Evolutionary conservation across 2,113 vertebrate species (phyloP).

Genomic region (Saguinus imperator): DNA sequence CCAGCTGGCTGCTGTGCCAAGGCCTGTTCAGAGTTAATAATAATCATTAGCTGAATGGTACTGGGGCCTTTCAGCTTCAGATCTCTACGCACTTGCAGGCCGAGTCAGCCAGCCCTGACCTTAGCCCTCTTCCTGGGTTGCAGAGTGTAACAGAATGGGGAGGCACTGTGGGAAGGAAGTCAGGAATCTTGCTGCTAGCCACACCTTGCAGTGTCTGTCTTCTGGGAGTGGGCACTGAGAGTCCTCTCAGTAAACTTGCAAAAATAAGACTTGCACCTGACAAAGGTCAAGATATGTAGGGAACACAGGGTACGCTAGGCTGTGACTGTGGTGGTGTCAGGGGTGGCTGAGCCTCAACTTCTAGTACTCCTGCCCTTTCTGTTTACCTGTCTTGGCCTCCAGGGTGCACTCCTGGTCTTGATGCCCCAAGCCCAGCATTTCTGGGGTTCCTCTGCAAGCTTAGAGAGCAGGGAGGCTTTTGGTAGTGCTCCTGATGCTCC

Average conservation of each 20-base stretch:
- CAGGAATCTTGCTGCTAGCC: background rate
- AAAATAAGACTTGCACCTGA: background rate
- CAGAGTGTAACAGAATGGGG: background rate
- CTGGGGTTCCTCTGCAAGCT: background rate
- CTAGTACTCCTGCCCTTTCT: background rate
- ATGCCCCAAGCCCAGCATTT: background rate
- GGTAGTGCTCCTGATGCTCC: background rate
- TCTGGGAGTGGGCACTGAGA: background rate
- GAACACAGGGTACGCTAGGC: background rate
- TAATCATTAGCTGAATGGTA: slow-evolving; percentile 71
- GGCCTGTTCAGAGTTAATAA: slow-evolving; percentile 75
- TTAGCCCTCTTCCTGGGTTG: background rate
- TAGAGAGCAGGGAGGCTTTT: background rate
- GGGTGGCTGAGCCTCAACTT: background rate
- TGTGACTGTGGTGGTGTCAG: background rate
- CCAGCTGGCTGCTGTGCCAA: slow-evolving; percentile 71
- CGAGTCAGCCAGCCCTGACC: slow-evolving; percentile 67
- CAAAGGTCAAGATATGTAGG: background rate
- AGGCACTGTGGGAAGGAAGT: background rate
- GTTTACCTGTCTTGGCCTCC: background rate
- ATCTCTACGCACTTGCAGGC: slow-evolving; percentile 61
- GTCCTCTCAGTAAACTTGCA: background rate
- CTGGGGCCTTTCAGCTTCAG: slow-evolving; percentile 59
- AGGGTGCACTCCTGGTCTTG: background rate
- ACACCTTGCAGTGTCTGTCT: background rate